Evolutionary conservation across 2,888 invertebrate species (phyloP), one percentile per base, ranked within the genome.

Genomic region (Fabriciana adippe): DNA sequence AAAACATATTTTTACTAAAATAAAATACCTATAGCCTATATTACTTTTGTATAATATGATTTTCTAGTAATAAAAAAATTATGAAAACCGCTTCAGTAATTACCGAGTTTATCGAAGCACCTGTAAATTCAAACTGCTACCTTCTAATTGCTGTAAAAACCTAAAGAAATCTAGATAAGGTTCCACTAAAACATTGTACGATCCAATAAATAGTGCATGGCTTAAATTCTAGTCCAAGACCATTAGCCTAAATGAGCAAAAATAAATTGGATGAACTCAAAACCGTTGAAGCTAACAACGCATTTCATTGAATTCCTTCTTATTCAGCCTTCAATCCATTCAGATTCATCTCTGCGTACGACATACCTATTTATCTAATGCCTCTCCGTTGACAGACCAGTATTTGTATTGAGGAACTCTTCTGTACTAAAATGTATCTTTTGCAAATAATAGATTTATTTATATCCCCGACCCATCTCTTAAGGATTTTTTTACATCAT

Each of bases 241-340:
- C 67, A 72, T 70, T 72, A 72, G 72, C 72, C 72, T 68, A 66
- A 72, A 72, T 72, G 72, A 70, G 67, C 72, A 66, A 72, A 72
- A 68, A 72, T 72, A 72, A 72, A 70, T 72, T 70, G 72, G 67
- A 67, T 68, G 71, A 70, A 68, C 65, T 67, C 67, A 67, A 72
- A 72, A 68, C 72, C 65, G 65, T 69, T 72, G 65, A 66, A 59
- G 55, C 70, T 66, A 56, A 72, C 72, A 72, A 72, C 66, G 72
- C 63, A 67, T 70, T 72, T 67, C 72, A 72, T 72, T 72, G 65
- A 72, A 70, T 67, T 48, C 67, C 41, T 60, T 72, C 63, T 67
- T 60, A 66, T 72, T 70, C 72, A 72, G 67, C 70, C 72, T 70
- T 72, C 70, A 70, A 72, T 67, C 64, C 72, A 68, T 70, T 71